These are phyloP conservation scores for Nymphalis urticae DNA, from an alignment of 2,888 invertebrate species.

Conservation along the genomic window DNA sequence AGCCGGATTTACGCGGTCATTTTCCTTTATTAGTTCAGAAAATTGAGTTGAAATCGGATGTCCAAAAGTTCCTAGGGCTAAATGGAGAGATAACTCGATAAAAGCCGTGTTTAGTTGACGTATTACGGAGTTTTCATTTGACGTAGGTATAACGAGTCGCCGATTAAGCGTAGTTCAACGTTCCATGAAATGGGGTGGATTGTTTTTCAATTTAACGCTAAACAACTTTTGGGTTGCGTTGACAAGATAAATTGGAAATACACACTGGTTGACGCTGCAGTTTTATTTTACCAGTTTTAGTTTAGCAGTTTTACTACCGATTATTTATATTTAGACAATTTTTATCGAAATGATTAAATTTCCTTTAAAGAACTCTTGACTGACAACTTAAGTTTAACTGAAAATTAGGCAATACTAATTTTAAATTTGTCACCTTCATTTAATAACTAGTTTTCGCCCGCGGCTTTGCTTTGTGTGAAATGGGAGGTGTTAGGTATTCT, in stretches of 20 bases:
- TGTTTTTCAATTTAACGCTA: constrained; percentile 45
- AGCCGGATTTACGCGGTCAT: background rate
- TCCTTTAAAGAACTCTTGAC: no score
- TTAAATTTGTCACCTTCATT: no score
- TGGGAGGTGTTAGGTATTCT: no score
- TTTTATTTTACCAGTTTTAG: constrained; percentile 13
- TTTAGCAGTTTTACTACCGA: background rate
- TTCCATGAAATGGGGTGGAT: constrained; percentile 43
- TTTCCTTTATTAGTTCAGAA: constrained; percentile 19
- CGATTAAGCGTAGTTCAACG: constrained; percentile 37
- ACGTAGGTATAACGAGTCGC: constrained; percentile 36
- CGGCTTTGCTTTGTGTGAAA: no score
- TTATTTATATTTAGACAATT: background rate
- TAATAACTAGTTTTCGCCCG: no score
- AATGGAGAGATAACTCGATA: constrained; percentile 27
- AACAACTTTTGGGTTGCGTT: constrained; percentile 36
- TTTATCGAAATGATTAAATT: background rate
- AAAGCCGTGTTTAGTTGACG: constrained; percentile 27
- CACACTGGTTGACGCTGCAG: constrained; percentile 5
- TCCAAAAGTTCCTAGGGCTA: constrained; percentile 20
- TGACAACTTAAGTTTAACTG: no score
- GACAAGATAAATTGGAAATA: constrained; percentile 38
- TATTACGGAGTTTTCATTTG: constrained; percentile 34
- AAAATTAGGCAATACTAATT: no score
- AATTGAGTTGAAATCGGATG: constrained; percentile 23